Base-by-base conservation (phyloP, 2,113 vertebrate species). In the Prunella fulvescens region DNA sequence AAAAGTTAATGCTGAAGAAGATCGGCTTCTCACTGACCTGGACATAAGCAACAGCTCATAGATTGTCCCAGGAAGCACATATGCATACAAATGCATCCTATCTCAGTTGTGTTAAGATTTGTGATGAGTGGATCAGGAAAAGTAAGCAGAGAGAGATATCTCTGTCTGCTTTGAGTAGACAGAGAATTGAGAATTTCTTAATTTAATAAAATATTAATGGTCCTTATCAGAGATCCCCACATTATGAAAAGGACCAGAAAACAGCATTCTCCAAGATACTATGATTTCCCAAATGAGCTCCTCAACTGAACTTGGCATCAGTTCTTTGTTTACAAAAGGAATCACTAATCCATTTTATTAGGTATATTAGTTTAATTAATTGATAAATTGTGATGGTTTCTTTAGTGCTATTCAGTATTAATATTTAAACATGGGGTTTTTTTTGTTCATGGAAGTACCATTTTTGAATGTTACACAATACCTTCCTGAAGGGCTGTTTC, bases 391-490 rank as follows among this genome's bases (percentile, higher is more conserved):
- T 44, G 6, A 48, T 56, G 4, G 12, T 42, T 91, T 40, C 24
- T 60, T 76, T 77, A 47, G n/a, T 83, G 45, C 37, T 82, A 6
- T 65, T 64, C 20, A 23, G 7, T 67, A 39, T 26, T 77, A 29
- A 58, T 47, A 20, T 45, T 35, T 23, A 58, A 71, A 45, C 25
- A 51, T 3, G 7, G 4, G 1, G 0, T 19, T 9, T 58, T 83
- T 67, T 80, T 64, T 2, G 1, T 81, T 86, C 19, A 23, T 58
- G 31, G n/a, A 61, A n/a, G 14, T 67, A 65, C 19, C 22, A 4
- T 37, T 76, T 91, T 12, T 0, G 1, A 51, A 51, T 65, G 57
- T 45, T 29, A 7, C 3, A 3, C 0, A 1, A 64, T 39, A 51
- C 7, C 5, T 19, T 65, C 16, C 37, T 81, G 64, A 69, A 72